Conservation (phyloP, 2,888 invertebrate genomes). For the Nemurella pictetii region DNA sequence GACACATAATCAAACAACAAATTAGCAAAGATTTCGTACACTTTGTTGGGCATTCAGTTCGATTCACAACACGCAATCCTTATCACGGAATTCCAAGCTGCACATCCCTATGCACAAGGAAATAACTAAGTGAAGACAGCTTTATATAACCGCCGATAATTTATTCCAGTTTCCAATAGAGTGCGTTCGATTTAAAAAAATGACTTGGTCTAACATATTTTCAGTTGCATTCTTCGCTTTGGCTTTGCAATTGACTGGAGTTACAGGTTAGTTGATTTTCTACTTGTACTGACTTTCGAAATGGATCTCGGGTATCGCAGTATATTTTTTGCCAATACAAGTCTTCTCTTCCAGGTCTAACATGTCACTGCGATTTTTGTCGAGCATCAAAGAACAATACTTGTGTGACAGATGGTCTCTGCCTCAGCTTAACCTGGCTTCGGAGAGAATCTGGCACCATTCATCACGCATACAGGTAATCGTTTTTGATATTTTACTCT, state of each 20-base stretch:
- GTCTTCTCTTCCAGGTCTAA: neutral
- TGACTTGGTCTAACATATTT: neutral
- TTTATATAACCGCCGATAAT: neutral
- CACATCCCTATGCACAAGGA: neutral
- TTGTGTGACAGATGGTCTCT: conserved; percentile 86
- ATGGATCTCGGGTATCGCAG: neutral
- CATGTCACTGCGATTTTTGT: conserved; percentile 64
- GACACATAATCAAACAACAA: neutral
- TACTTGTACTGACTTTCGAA: neutral
- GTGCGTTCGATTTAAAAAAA: neutral
- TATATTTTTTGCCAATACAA: too few relatives aligned
- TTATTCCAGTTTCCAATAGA: neutral
- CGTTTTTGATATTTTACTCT: conserved; percentile 44
- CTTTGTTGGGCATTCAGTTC: neutral
- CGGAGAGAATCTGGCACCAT: conserved; percentile 59
- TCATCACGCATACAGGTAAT: conserved; percentile 78
- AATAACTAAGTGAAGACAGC: neutral
- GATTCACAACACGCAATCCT: neutral
- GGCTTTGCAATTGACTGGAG: neutral
- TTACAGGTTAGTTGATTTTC: neutral
- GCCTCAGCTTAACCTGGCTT: conserved; percentile 76
- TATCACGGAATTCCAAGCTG: neutral
- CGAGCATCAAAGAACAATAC: conserved; percentile 69
- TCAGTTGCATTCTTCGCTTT: neutral
- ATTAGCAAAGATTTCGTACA: neutral